phyloP scores from a whole-genome alignment of 1,140 invertebrate genomes.

The Drosophila leontia region DNA sequence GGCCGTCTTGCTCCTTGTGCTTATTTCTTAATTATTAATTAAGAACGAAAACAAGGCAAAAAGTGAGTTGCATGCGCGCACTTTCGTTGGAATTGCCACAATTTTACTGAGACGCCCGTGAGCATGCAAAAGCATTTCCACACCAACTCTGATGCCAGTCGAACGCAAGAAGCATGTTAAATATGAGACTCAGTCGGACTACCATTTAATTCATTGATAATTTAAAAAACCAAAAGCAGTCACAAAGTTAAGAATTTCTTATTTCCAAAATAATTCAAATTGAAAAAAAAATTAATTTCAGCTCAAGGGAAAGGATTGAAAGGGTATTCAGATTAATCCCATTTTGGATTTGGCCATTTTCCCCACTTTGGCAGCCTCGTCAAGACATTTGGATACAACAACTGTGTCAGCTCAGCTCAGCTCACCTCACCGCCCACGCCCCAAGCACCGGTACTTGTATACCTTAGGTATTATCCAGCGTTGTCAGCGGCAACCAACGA shows the following conservation, averaged over 20 bases:
- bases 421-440: slow-evolving; percentile 13
- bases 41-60: slow-evolving; percentile 80
- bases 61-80: slow-evolving; percentile 71
- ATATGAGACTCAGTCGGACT: neutral
- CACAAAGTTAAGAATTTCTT: neutral
- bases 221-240: neutral
- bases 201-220: neutral
- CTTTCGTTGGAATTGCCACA: slow-evolving; percentile 75
- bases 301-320: neutral
- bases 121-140: slow-evolving; percentile 57
- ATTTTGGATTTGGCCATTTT: slow-evolving; percentile 37
- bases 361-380: slow-evolving; percentile 60
- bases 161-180: neutral
- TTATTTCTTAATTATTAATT: slow-evolving; percentile 82
- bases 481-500: slow-evolving; percentile 61
- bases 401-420: slow-evolving; percentile 63
- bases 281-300: too few relatives aligned
- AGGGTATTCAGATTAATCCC: slow-evolving; percentile 15
- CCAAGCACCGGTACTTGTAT: slow-evolving; percentile 34
- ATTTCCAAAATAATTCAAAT: too few relatives aligned
- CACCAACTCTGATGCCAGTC: slow-evolving; percentile 16
- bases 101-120: slow-evolving; percentile 64
- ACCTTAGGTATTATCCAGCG: slow-evolving; percentile 71
- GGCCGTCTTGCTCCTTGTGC: slow-evolving; percentile 46
- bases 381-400: slow-evolving; percentile 68